Evolutionary conservation across 2,113 vertebrate genomes (phyloP).

Genomic region (Vimba vimba): DNA sequence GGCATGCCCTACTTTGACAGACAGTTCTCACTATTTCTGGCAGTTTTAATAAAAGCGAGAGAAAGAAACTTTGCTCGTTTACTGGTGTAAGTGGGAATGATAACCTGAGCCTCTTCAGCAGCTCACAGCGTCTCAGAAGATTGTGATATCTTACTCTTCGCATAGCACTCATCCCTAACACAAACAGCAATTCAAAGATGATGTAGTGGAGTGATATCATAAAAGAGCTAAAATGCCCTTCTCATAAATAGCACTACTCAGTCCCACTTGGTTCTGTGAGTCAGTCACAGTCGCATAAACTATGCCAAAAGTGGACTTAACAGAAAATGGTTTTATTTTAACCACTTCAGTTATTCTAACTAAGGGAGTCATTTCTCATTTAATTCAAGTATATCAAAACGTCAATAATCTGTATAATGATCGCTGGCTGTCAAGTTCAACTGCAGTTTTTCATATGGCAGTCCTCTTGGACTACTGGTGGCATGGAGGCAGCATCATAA

Average conservation of each 20-base stretch:
- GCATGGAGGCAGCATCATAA: not conserved
- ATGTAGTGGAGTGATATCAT: constrained; percentile 2
- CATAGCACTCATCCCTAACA: not conserved
- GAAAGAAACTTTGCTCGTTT: not conserved
- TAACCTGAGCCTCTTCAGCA: not conserved
- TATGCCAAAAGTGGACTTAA: not conserved
- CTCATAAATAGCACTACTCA: not conserved
- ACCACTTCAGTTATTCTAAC: not conserved
- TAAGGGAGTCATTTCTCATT: not conserved
- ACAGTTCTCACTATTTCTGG: not conserved
- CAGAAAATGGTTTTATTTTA: not conserved
- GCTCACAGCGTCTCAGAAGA: not conserved
- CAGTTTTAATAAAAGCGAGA: not conserved
- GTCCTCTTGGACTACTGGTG: not conserved
- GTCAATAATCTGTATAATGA: too few relatives aligned
- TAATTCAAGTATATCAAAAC: not conserved
- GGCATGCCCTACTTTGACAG: not conserved
- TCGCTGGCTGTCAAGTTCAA: not conserved
- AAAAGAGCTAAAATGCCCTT: not conserved
- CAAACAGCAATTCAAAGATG: not conserved
- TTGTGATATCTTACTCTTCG: constrained; percentile 7
- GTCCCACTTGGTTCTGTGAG: not conserved
- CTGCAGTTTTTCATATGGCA: not conserved
- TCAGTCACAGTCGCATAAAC: not conserved
- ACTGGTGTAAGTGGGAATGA: not conserved